These are phyloP conservation scores for Branchellion lobata DNA, from an alignment of 2,888 invertebrate species.

Conservation along the genomic window DNA sequence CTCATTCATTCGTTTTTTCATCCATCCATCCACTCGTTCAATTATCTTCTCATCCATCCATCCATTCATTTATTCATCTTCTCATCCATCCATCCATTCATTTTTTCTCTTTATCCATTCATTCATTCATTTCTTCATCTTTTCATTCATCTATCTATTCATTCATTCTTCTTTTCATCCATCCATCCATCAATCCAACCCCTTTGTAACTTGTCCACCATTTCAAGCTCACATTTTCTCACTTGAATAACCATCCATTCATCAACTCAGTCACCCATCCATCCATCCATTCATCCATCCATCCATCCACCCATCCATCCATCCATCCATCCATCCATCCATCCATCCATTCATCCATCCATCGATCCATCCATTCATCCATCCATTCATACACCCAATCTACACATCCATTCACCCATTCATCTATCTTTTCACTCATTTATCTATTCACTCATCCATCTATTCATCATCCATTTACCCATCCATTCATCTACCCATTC, in stretches of 20 bases:
- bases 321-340: neutral
- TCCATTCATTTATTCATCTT: neutral
- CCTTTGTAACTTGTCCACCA: neutral
- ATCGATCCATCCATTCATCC: no score
- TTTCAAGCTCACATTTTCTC: neutral
- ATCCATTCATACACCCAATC: neutral
- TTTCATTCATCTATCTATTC: neutral
- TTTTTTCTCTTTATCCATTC: neutral
- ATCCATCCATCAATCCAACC: neutral
- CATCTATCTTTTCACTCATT: neutral
- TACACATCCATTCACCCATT: neutral
- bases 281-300: no score
- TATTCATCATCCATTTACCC: neutral
- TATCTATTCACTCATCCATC: no score
- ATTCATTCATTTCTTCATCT: neutral
- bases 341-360: neutral
- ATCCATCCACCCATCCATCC: neutral
- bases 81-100: neutral
- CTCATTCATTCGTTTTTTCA: neutral
- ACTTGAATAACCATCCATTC: neutral
- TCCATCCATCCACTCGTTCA: neutral
- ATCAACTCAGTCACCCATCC: no score
- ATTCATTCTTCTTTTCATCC: neutral
- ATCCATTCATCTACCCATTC: neutral
- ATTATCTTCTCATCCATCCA: neutral